Percentiles rank a stretch among this genome's conserved stretches.
Evolutionary conservation across 2,113 vertebrate genomes (phyloP).

Genomic region (Pelobates fuscus): DNA sequence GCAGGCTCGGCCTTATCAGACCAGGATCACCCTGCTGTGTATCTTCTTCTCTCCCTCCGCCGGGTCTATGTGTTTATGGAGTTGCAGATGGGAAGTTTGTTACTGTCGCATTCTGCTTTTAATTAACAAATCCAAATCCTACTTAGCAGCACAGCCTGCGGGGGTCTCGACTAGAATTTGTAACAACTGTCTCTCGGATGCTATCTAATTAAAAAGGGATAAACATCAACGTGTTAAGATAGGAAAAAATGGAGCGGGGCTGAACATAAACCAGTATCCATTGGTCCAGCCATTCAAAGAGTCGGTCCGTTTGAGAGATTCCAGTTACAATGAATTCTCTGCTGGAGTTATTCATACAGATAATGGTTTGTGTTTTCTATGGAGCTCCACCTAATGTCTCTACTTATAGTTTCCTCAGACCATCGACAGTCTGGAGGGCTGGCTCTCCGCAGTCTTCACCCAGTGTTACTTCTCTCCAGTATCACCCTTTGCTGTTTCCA

Average conservation of each 20-base stretch:
- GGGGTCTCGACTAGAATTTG: constrained; percentile 59
- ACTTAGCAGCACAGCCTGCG: constrained; percentile 69
- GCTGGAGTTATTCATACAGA: constrained; percentile 3
- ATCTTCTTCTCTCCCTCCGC: constrained; percentile 6
- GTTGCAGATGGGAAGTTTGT: constrained; percentile 57
- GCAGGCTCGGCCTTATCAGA: background rate
- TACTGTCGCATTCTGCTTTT: constrained; percentile 63
- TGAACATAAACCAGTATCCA: background rate
- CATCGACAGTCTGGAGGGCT: background rate
- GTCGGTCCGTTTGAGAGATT: background rate
- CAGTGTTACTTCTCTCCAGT: too few relatives aligned
- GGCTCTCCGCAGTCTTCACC: too few relatives aligned
- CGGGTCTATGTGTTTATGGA: constrained; percentile 2
- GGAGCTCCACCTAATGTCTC: constrained; percentile 10
- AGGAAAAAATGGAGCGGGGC: background rate
- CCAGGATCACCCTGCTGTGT: constrained; percentile 12
- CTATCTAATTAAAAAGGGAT: constrained; percentile 66
- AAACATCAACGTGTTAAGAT: constrained; percentile 6
- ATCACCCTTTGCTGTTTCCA: too few relatives aligned
- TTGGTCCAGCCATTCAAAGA: background rate
- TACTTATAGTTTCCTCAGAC: background rate
- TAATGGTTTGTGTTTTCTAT: background rate
- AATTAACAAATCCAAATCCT: constrained; percentile 77
- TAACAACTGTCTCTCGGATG: constrained; percentile 70
- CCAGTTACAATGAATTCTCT: background rate